These are phyloP conservation scores for Pantherophis vulpinus DNA, from an alignment of 2,797 vertebrate species.

Conservation along the genomic window DNA sequence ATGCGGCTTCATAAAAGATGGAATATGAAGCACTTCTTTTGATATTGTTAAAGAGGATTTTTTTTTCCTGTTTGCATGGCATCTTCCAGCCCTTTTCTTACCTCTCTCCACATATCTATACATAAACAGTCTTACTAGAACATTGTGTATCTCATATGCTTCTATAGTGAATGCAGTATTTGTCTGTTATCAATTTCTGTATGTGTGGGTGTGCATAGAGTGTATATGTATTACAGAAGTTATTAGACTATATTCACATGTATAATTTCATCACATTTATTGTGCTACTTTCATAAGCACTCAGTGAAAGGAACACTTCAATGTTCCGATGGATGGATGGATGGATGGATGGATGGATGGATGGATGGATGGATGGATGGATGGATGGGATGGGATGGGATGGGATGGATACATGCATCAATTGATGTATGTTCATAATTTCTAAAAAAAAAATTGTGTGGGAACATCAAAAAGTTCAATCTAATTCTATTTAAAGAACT, in stretches of 20 bases:
- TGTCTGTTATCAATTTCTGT: background rate
- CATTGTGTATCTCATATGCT: background rate
- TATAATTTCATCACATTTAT: background rate
- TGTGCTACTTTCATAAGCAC: background rate
- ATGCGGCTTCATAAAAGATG: background rate
- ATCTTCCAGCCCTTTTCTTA: background rate
- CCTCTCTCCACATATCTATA: background rate
- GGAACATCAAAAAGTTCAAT: slow-evolving; percentile 9
- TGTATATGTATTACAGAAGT: background rate
- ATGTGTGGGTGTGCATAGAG: background rate
- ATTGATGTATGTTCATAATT: background rate
- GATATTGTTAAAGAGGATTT: background rate
- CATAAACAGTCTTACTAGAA: background rate
- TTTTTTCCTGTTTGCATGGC: background rate
- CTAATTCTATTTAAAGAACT: slow-evolving; percentile 15
- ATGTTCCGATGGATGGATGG: background rate
- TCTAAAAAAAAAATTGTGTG: background rate
- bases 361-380: no score
- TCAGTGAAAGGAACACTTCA: background rate
- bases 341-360: background rate
- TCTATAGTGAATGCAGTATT: background rate
- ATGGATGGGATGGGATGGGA: no score
- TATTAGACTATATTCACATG: background rate
- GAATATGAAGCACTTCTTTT: background rate
- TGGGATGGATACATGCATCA: background rate